Percentiles rank a stretch among this genome's conserved stretches.
Evolutionary conservation across 2,888 invertebrate genomes (phyloP).

Genomic region (Hyposoter dolosus): DNA sequence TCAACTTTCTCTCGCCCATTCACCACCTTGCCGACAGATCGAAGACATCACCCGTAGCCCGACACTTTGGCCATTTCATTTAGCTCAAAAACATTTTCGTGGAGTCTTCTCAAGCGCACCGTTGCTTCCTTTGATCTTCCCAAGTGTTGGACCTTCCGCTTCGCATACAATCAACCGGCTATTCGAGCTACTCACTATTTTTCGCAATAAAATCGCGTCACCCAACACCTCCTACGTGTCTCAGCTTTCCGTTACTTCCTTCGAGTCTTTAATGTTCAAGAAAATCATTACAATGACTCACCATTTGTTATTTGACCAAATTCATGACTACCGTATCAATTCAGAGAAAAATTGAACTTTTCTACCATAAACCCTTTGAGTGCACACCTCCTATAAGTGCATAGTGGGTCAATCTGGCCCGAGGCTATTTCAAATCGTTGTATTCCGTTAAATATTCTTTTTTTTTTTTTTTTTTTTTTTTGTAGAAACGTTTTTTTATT

Average conservation of each 20-base stretch:
- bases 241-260: slow-evolving; percentile 8
- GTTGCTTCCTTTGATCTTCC: slow-evolving; percentile 77
- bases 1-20: slow-evolving; percentile 48
- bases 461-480: no score
- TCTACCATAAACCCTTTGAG: neutral
- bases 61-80: slow-evolving; percentile 55
- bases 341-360: neutral
- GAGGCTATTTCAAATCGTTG: no score
- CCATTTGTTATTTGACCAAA: neutral
- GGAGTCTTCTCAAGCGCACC: slow-evolving; percentile 74
- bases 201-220: slow-evolving; percentile 13
- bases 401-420: no score
- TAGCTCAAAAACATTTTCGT: slow-evolving; percentile 52
- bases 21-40: slow-evolving; percentile 17
- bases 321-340: neutral
- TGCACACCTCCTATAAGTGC: no score
- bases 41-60: slow-evolving; percentile 35
- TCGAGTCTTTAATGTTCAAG: neutral
- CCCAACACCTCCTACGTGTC: slow-evolving; percentile 14
- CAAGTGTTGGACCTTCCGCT: slow-evolving; percentile 13
- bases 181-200: neutral
- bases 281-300: neutral
- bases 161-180: slow-evolving; percentile 6
- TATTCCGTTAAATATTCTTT: no score
- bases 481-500: no score